phyloP scores from a whole-genome alignment of 2,888 invertebrate species.

The Acleris sparsana region DNA sequence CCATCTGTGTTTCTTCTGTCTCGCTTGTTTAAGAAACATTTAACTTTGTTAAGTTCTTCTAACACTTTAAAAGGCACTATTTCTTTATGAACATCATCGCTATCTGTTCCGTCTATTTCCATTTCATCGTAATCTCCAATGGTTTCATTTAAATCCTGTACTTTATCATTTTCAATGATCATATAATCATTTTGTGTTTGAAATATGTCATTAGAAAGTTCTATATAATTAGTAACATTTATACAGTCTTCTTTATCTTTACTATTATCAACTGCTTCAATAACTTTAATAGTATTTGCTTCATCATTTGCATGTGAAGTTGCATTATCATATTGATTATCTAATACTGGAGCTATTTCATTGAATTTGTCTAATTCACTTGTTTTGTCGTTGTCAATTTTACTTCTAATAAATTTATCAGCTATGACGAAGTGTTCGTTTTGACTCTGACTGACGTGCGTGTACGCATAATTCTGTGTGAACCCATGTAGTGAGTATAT shows the following conservation, averaged over 20 bases:
- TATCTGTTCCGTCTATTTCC: constrained; percentile 41
- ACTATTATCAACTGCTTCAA: not conserved
- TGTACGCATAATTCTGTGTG: constrained; percentile 47
- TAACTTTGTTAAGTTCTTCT: constrained; percentile 50
- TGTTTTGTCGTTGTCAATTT: not conserved
- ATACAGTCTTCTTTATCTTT: not conserved
- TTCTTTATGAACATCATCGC: constrained; percentile 43
- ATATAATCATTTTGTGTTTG: not conserved
- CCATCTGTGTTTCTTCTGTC: constrained; percentile 43
- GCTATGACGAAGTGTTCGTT: constrained; percentile 43
- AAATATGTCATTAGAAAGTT: not conserved
- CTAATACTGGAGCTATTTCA: not conserved
- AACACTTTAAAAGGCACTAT: constrained; percentile 67
- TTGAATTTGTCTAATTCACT: not conserved
- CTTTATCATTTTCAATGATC: not conserved
- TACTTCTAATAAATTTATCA: constrained; percentile 45
- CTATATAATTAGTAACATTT: constrained; percentile 1
- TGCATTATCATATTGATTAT: no score
- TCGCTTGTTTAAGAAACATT: constrained; percentile 18
- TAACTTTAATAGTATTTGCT: no score
- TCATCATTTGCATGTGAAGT: no score
- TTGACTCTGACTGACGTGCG: constrained; percentile 60
- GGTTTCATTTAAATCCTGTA: constrained; percentile 19
- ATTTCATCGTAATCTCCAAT: constrained; percentile 35
- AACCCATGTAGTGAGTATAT: constrained; percentile 45